Evolutionary conservation across 2,888 invertebrate genomes (phyloP), one percentile per base, ranked within the genome.

Genomic region (Entomobrya proxima): DNA sequence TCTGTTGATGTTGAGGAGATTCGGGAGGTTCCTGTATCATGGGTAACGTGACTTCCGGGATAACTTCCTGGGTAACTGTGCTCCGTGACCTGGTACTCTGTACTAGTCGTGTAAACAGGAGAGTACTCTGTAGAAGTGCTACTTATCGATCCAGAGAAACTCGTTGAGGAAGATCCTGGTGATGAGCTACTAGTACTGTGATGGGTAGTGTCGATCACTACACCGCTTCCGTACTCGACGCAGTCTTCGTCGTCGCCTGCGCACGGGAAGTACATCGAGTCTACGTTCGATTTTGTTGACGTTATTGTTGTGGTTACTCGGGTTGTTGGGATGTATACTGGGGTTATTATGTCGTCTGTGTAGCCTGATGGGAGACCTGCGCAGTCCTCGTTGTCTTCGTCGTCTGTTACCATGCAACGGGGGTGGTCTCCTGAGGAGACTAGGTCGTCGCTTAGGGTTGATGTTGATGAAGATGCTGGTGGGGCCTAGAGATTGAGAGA

Each of bases 321-420:
- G 2, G 87, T 86, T 7, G 92, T 92, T 0, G 96, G 96, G 15
- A 97, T 95, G 92, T 97, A 97, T 0, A 98, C 97, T 0, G 98
- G 97, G 0, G 97, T 98, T 89, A 98, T 97, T 81, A 98, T 94
- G 91, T 98, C 98, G 91, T 98, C 98, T 3, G 96, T 96, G 55
- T 96, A 95, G 11, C 96, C 96, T 0, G 95, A 94, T 90, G 96
- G 96, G 44, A 96, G 96, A 40, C 2, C 97, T 97, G 32, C 85
- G 37, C 79, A 82, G 61, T 86, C 86, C 58, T 67, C 87, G 52
- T 85, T 79, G 52, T 85, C 85, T 13, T 74, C 74, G 50, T 67
- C 86, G 77, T 75, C 84, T 11, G 80, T 81, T 15, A 81, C 58
- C 58, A 72, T 27, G 30, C 80, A 72, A 30, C 80, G 72, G 72